Evolutionary conservation across 1,140 invertebrate species (phyloP), one percentile per base, ranked within the genome.

Genomic region (Philopotamus ludificatus): DNA sequence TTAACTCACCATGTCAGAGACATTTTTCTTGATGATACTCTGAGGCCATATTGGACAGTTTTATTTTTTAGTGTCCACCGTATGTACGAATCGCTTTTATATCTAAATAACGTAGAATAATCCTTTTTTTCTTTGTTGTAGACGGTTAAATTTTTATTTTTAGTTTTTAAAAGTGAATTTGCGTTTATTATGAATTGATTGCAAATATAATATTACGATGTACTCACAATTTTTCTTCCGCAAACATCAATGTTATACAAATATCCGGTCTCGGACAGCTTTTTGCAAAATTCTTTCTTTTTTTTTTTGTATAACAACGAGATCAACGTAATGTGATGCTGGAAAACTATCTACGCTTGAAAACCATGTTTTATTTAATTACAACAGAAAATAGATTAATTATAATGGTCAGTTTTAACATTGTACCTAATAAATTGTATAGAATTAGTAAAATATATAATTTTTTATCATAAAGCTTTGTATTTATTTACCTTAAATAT

Each of bases 361-460:
- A n/a, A n/a, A n/a, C 41, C 9, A 34, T 22, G 28, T 44, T 41
- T 59, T 18, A 18, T 59, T 64, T 70, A 44, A 58, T 66, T 66
- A 70, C 63, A 54, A 55, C 55, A 63, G 62, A 58, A 58, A 64
- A 65, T 69, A 68, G 57, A 62, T 54, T 65, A 49, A 64, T 66
- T 66, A 34, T 65, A 63, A 66, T 66, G 68, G 68, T 70, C 68
- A 70, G 68, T 70, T 70, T 60, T 69, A 53, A 63, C 62, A 53
- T 66, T 21, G 18, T 60, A 65, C 68, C 66, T 66, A 66, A 63
- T 22, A 58, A 21, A 59, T 70, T 70, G 64, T 70, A 70, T 70
- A 70, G 68, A 70, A 66, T 70, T 70, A 70, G 68, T 70, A 54
- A 70, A 70, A 70, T 70, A 70, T 70, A 70, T 70, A 70, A 70